Conservation (phyloP, 2,797 vertebrate species). For the Muscicapa striata region DNA sequence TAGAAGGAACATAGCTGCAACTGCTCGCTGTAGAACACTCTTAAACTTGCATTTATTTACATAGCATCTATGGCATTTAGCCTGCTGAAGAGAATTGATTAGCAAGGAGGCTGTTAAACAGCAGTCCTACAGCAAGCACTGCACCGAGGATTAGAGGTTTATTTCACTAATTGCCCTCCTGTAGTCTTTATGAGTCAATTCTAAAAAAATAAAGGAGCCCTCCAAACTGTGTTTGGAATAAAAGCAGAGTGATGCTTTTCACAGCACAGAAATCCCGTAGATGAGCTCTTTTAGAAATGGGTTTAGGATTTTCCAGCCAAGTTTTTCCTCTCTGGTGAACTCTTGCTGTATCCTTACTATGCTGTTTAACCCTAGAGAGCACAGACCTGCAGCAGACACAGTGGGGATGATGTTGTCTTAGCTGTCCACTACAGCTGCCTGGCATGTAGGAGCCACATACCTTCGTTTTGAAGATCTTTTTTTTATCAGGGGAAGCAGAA, state of each 20-base stretch:
- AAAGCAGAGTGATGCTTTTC: conserved; percentile 17
- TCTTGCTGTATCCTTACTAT: background rate
- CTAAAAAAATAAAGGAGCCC: conserved; percentile 12
- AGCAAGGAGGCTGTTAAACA: conserved; percentile 63
- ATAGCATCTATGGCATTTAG: conserved; percentile 52
- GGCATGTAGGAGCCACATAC: background rate
- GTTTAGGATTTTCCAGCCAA: conserved; percentile 4
- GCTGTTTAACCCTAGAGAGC: background rate
- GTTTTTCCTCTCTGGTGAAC: background rate
- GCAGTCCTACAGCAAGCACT: conserved; percentile 42
- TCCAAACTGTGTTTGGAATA: conserved; percentile 36
- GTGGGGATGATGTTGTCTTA: background rate
- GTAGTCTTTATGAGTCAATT: conserved; percentile 57
- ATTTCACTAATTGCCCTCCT: conserved; percentile 67
- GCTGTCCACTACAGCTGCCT: background rate
- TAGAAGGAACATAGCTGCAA: conserved; percentile 25
- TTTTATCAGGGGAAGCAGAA: background rate
- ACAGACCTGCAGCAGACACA: background rate
- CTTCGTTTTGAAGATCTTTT: background rate
- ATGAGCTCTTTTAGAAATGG: conserved; percentile 1
- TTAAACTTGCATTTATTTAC: conserved; percentile 68
- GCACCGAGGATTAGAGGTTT: conserved; percentile 56
- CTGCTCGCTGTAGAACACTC: conserved; percentile 37
- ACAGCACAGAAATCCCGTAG: background rate
- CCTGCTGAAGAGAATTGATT: conserved; percentile 70